Evolutionary conservation across 1,140 invertebrate genomes (phyloP).

Genomic region (Pseudomyrmex concolor): DNA sequence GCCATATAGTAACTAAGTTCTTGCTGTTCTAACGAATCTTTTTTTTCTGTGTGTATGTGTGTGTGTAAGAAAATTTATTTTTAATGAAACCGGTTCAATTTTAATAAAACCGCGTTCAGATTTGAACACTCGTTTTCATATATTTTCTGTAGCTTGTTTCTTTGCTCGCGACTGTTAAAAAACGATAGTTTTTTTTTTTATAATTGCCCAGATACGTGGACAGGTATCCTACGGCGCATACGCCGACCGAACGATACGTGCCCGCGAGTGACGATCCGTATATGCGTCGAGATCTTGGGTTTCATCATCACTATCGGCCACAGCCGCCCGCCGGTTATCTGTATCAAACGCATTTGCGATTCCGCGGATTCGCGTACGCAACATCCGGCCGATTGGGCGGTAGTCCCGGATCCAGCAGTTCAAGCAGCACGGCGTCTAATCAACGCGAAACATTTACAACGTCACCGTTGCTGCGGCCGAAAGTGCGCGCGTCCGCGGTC

Average conservation of each 20-base stretch:
- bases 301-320: constrained; percentile 87
- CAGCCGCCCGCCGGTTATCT: constrained; percentile 82
- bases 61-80: too few species aligned
- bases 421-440: constrained; percentile 81
- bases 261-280: constrained; percentile 86
- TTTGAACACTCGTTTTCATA: too few species aligned
- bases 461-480: constrained; percentile 84
- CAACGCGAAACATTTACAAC: constrained; percentile 82
- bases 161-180: too few species aligned
- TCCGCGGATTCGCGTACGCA: constrained; percentile 81
- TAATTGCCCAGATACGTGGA: constrained; percentile 79
- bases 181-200: not conserved
- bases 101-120: too few species aligned
- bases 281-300: constrained; percentile 87
- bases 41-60: too few species aligned
- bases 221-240: constrained; percentile 84
- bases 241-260: constrained; percentile 84
- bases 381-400: constrained; percentile 81
- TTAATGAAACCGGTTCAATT: too few species aligned
- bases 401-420: constrained; percentile 85
- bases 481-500: constrained; percentile 84
- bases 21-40: too few species aligned
- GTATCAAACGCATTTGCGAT: constrained; percentile 82
- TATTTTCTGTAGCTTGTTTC: too few species aligned
- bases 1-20: too few species aligned